These are phyloP conservation scores for Pao palembangensis DNA, from an alignment of 2,113 vertebrate species.

Conservation along the genomic window DNA sequence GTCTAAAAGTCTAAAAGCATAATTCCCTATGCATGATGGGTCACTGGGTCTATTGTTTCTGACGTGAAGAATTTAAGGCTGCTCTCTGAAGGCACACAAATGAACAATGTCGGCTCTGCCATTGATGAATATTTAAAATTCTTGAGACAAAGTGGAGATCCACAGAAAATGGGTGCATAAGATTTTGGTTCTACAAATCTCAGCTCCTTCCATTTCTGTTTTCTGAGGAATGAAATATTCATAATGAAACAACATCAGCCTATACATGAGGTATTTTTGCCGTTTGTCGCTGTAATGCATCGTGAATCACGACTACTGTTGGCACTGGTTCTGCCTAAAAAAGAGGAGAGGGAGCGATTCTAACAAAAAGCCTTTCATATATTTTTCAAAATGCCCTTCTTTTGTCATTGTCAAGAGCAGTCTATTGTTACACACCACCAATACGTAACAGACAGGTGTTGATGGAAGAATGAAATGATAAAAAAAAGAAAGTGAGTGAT, in stretches of 20 bases:
- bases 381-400: slow-evolving; percentile 53
- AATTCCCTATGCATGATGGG: slow-evolving; percentile 59
- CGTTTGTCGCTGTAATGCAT: slow-evolving; percentile 5
- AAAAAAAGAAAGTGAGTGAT: no score
- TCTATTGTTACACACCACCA: slow-evolving; percentile 51
- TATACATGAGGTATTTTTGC: slow-evolving; percentile 26
- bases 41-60: slow-evolving; percentile 59
- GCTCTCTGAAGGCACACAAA: slow-evolving; percentile 39
- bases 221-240: slow-evolving; percentile 64
- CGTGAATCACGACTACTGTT: slow-evolving; percentile 16
- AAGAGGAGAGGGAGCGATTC: slow-evolving; percentile 8
- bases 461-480: no score
- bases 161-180: slow-evolving; percentile 22
- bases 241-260: slow-evolving; percentile 55
- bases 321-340: not conserved
- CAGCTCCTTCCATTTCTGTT: slow-evolving; percentile 48
- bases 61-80: slow-evolving; percentile 33
- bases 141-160: slow-evolving; percentile 48
- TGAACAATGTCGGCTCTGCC: slow-evolving; percentile 59
- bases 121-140: slow-evolving; percentile 73
- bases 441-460: no score
- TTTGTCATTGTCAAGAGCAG: slow-evolving; percentile 32
- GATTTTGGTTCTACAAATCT: slow-evolving; percentile 53
- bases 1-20: slow-evolving; percentile 65
- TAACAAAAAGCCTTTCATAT: slow-evolving; percentile 45